These are phyloP conservation scores for Rhinoderma darwinii DNA, from an alignment of 2,113 vertebrate species.

Conservation along the genomic window DNA sequence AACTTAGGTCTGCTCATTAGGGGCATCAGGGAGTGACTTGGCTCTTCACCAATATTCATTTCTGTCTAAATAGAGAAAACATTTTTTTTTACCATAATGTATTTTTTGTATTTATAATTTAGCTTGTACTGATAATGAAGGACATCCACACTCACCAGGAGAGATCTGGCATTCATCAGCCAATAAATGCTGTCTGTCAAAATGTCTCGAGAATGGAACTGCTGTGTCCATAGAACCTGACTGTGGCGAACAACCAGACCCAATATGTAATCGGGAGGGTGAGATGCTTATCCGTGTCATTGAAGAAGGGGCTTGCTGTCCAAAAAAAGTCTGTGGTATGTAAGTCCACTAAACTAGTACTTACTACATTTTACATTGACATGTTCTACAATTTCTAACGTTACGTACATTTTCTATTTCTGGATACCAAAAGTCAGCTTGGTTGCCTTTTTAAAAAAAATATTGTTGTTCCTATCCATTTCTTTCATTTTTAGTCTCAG, in stretches of 20 bases:
- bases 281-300: slow-evolving; percentile 82
- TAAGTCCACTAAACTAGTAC: slow-evolving; percentile 31
- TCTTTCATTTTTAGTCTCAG: neutral
- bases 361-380: neutral
- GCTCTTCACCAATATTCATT: neutral
- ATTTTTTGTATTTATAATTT: slow-evolving; percentile 25
- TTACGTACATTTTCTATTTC: neutral
- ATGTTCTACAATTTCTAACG: neutral
- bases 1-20: neutral
- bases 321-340: slow-evolving; percentile 90
- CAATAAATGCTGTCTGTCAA: slow-evolving; percentile 88
- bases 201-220: slow-evolving; percentile 90
- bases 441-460: neutral
- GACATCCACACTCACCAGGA: slow-evolving; percentile 79
- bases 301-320: slow-evolving; percentile 87
- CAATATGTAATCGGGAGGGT: slow-evolving; percentile 85
- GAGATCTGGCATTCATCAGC: slow-evolving; percentile 90
- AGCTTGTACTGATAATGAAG: slow-evolving; percentile 92
- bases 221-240: slow-evolving; percentile 85
- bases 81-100: neutral
- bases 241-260: slow-evolving; percentile 77
- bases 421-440: neutral
- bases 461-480: neutral
- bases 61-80: neutral
- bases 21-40: neutral